phyloP scores from a whole-genome alignment of 2,113 vertebrate genomes.

The Saguinus imperator region DNA sequence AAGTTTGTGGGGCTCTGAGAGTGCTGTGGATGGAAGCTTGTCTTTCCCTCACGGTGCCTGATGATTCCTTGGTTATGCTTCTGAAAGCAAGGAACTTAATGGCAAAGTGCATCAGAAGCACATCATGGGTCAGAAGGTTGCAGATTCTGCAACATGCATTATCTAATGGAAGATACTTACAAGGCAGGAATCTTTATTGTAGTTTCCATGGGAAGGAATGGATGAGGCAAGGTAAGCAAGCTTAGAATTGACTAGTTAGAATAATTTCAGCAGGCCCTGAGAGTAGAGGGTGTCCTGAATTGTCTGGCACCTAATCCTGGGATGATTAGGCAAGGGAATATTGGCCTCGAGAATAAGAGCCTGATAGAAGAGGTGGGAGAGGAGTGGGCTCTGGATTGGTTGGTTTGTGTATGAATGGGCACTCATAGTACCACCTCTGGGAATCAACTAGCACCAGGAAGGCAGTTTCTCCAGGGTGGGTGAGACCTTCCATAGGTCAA shows the following conservation, averaged over 20 bases:
- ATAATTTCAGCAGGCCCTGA: not conserved
- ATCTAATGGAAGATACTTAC: too few relatives aligned
- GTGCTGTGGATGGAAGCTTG: too few relatives aligned
- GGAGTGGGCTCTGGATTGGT: not conserved
- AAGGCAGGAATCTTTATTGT: not conserved
- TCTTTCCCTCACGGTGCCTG: too few relatives aligned
- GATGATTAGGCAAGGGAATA: not conserved
- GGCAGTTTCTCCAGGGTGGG: not conserved
- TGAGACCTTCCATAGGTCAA: not conserved
- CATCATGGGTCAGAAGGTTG: too few relatives aligned
- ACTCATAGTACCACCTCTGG: not conserved
- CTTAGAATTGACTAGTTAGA: not conserved
- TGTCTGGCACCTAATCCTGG: not conserved
- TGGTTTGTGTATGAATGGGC: not conserved
- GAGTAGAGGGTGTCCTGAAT: not conserved
- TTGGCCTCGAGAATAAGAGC: not conserved
- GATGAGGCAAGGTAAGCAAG: not conserved
- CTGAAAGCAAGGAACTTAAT: too few relatives aligned
- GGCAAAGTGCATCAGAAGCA: too few relatives aligned
- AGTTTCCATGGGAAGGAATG: not conserved
- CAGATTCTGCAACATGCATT: too few relatives aligned
- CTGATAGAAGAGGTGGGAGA: not conserved
- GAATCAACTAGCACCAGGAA: not conserved
- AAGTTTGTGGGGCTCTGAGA: too few relatives aligned
- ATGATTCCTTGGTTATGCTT: too few relatives aligned